Conservation (phyloP, 1,140 invertebrate genomes). For the Mizuhopecten yessoensis region DNA sequence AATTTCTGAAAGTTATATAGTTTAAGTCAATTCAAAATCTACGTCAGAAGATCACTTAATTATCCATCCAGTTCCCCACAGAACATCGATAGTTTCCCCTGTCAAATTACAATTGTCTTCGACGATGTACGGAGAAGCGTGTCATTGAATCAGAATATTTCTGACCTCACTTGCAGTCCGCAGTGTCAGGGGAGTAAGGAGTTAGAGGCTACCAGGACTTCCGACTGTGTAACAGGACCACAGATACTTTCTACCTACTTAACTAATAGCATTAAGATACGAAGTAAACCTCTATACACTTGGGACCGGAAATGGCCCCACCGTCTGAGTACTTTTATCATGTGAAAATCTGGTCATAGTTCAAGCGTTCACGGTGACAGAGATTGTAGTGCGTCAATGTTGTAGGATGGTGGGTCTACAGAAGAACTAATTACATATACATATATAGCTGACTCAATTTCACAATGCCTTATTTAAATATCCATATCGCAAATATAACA, state of each 20-base stretch:
- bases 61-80: too few relatives aligned
- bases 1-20: too few relatives aligned
- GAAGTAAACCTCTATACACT: not conserved
- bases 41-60: too few relatives aligned
- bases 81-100: too few relatives aligned
- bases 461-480: too few relatives aligned
- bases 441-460: too few relatives aligned
- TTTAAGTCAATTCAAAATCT: too few relatives aligned
- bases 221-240: not conserved
- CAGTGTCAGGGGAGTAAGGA: not conserved
- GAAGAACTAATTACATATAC: too few relatives aligned
- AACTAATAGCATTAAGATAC: too few relatives aligned
- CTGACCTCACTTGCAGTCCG: not conserved
- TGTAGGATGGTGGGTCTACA: too few relatives aligned
- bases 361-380: not conserved
- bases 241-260: not conserved
- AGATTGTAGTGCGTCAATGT: not conserved
- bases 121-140: not conserved
- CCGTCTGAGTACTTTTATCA: not conserved
- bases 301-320: not conserved
- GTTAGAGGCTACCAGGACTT: not conserved
- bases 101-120: too few relatives aligned
- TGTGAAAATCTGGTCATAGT: not conserved
- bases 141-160: not conserved
- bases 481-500: too few relatives aligned